Evolutionary conservation across 2,113 vertebrate genomes (phyloP).

Genomic region (Lethenteron camtschaticum): DNA sequence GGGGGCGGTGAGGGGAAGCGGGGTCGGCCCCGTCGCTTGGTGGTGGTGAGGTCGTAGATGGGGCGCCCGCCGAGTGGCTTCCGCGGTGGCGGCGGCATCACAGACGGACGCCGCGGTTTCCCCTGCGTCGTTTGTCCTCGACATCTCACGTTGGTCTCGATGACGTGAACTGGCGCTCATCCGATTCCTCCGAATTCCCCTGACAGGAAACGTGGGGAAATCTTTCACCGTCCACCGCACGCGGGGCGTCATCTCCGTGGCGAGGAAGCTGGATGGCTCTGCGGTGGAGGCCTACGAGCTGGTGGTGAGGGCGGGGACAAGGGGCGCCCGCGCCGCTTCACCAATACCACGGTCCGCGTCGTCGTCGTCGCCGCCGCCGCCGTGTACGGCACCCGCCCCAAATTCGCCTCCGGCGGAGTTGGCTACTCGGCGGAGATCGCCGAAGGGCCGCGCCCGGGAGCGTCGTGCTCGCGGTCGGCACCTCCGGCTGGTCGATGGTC

Average conservation of each 20-base stretch:
- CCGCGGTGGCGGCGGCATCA: too few species aligned
- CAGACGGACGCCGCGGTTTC: too few species aligned
- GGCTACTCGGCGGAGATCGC: slow-evolving; percentile 69
- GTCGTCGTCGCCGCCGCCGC: slow-evolving; percentile 60
- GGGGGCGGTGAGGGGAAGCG: too few species aligned
- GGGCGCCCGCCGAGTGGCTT: too few species aligned
- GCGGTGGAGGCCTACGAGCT: too few species aligned
- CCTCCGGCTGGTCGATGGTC: slow-evolving; percentile 65
- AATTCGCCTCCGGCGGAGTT: slow-evolving; percentile 50
- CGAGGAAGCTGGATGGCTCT: slow-evolving; percentile 8
- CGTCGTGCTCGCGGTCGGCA: slow-evolving; percentile 50
- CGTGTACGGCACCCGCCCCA: slow-evolving; percentile 50
- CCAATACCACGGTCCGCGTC: slow-evolving; percentile 47
- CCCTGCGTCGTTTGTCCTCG: too few species aligned
- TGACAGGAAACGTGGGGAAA: slow-evolving; percentile 59
- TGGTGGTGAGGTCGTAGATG: too few species aligned
- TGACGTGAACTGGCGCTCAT: too few species aligned
- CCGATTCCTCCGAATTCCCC: slow-evolving; percentile 9
- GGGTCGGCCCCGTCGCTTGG: too few species aligned
- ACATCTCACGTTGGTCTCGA: too few species aligned
- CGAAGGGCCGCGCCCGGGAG: slow-evolving; percentile 52
- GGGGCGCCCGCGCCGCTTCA: slow-evolving; percentile 38
- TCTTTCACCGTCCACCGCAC: slow-evolving; percentile 69
- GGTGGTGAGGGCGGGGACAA: slow-evolving; percentile 27
- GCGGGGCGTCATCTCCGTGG: slow-evolving; percentile 59